Base-by-base conservation (phyloP, 2,113 vertebrate genomes). In the Carassius gibelio region DNA sequence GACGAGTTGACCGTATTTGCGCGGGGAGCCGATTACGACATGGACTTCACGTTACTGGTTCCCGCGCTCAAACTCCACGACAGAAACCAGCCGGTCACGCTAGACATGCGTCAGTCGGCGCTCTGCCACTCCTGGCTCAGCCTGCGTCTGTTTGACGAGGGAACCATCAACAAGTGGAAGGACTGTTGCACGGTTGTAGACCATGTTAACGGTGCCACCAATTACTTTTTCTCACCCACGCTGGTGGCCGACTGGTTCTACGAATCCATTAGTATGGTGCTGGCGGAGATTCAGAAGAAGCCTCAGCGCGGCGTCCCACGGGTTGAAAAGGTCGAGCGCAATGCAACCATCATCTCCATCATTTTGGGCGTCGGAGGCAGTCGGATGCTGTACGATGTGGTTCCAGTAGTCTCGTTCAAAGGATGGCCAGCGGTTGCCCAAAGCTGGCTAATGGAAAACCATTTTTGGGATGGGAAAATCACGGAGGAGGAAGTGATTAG, bases 371-470 rank as follows among this genome's bases (percentile, higher is more conserved):
- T 98, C 2, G 98, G 98, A 71, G 97, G 97, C 94, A 99, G 98
- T 91, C 96, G 97, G 55, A 97, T 99, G 96, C 91, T 99, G 8
- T 99, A 99, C 0, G 98, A 99, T 89, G 95, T 99, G 3, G 97
- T 99, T 57, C 98, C 98, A 0, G 98, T 99, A 83, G 98, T 99
- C 8, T 99, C 98, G 3, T 99, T 99, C 89, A 99, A 99, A 88
- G 98, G 98, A 21, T 99, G 98, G 98, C 98, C 98, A 0, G 98
- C 98, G 0, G 98, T 99, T 19, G 98, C 98, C 3, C 98, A 99
- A 93, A 97, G 97, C 93, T 99, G 98, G 98, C 95, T 99, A 91
- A 99, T 99, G 98, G 98, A 99, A 90, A 99, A 99, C 93, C 98
- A 99, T 92, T 99, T 99, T 91, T 99, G 98, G 98, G 98, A 99